These are phyloP conservation scores for Baccha elongata DNA, from an alignment of 2,888 invertebrate genomes.

Conservation along the genomic window DNA sequence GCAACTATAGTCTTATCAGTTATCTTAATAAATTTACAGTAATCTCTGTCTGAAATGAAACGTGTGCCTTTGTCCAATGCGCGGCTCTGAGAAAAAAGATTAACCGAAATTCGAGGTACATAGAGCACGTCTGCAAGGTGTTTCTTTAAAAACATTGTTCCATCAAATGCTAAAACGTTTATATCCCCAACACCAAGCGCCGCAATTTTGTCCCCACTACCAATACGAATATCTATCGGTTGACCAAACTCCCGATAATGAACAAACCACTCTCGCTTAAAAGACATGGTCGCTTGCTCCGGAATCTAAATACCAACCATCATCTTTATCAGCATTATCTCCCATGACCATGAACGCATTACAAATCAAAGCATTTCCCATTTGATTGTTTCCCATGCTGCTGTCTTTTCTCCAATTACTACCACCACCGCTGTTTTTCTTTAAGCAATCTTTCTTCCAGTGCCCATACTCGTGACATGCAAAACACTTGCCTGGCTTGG, in stretches of 20 bases:
- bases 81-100: background rate
- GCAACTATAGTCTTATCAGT: constrained; percentile 1
- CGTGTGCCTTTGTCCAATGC: constrained; percentile 7
- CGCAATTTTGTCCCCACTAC: constrained; percentile 29
- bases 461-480: constrained; percentile 60
- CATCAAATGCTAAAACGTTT: constrained; percentile 34
- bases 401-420: background rate
- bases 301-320: constrained; percentile 45
- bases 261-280: background rate
- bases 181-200: constrained; percentile 44
- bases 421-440: background rate
- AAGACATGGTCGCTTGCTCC: constrained; percentile 58
- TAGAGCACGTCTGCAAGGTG: constrained; percentile 1
- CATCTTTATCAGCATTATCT: background rate
- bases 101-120: background rate
- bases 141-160: too few relatives aligned
- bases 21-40: constrained; percentile 7
- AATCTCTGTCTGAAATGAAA: constrained; percentile 5
- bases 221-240: constrained; percentile 3
- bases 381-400: too few relatives aligned
- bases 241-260: background rate
- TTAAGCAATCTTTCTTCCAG: constrained; percentile 57
- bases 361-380: too few relatives aligned
- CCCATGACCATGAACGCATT: too few relatives aligned
- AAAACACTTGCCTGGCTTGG: constrained; percentile 50